Base-by-base conservation (phyloP, 2,888 invertebrate species). In the Panzeria rudis region DNA sequence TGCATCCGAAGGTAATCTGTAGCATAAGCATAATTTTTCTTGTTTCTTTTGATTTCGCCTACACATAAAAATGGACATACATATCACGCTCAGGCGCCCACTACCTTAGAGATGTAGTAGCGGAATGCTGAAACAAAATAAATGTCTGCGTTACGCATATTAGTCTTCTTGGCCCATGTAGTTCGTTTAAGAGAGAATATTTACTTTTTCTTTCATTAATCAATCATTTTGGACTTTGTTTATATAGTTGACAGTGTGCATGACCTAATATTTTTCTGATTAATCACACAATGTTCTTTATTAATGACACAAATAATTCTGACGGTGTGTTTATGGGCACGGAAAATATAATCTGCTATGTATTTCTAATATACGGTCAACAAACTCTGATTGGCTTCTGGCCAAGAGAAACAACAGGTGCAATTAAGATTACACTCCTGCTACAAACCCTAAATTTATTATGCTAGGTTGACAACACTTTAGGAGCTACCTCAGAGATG, bases 11-110 rank as follows among this genome's bases (percentile, higher is more conserved):
- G 29, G 8, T 71, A 62, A 76, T 76, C 25, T 54, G n/a, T 44
- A 54, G 69, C 82, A 82, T 71, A 72, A 23, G 35, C 41, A 38
- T 29, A 6, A 8, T 54, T 29, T 41, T 50, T 23, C 17, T 35
- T 15, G 11, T 50, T 32, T 52, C 54, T 44, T 11, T 50, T 44
- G 41, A n/a, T 72, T n/a, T 61, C 66, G 68, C 81, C 81, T 68
- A 68, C 81, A 56, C 44, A 20, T 1, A 7, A 17, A 3, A 9
- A 13, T n/a, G 62, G 15, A 62, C 32, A 15, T 6, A 29, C 29
- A 5, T 29, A 8, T 9, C 2, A 15, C 0, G 47, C 8, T 0
- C 11, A 38, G 11, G 44, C 81, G 25, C 73, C 59, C 80, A 66
- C 68, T n/a, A 59, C 5, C n/a, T 66, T 0, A 23, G 4, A 23